Conservation (phyloP, 1,140 invertebrate species). For the Pomacea maculata region DNA sequence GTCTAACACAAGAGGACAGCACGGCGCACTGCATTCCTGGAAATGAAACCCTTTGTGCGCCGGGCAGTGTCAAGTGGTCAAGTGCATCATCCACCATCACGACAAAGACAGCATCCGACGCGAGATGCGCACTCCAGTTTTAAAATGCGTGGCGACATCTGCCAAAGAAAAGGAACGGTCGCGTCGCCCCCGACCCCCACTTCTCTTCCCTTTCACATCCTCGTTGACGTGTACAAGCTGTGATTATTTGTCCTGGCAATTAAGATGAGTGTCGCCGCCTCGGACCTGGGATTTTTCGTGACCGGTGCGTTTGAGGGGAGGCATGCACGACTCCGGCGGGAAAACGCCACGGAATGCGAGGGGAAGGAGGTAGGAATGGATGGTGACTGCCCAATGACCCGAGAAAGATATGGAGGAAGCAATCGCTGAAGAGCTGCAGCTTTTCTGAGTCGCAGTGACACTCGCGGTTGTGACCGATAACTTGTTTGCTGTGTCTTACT, state of each 20-base stretch:
- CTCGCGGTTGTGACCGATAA: too few species aligned
- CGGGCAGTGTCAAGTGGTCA: not conserved
- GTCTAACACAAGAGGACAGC: not conserved
- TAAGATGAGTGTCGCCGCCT: not conserved
- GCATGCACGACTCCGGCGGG: not conserved
- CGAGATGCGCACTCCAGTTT: not conserved
- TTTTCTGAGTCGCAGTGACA: too few species aligned
- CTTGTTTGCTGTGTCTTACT: too few species aligned
- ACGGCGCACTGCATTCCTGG: not conserved
- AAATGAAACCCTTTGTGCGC: not conserved
- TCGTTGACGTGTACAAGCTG: conserved; percentile 1
- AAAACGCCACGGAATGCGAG: not conserved
- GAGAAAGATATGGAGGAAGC: not conserved
- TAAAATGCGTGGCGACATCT: not conserved
- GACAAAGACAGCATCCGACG: not conserved
- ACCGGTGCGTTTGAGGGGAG: not conserved
- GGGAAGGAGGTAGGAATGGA: not conserved
- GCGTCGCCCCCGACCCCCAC: not conserved
- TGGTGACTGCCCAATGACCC: not conserved
- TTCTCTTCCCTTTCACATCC: not conserved
- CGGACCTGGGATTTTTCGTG: not conserved
- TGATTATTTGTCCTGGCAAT: not conserved
- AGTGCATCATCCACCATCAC: not conserved
- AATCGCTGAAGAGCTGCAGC: not conserved
- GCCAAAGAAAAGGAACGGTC: too few species aligned